phyloP scores from a whole-genome alignment of 2,113 vertebrate species.

The Eclectus roratus region DNA sequence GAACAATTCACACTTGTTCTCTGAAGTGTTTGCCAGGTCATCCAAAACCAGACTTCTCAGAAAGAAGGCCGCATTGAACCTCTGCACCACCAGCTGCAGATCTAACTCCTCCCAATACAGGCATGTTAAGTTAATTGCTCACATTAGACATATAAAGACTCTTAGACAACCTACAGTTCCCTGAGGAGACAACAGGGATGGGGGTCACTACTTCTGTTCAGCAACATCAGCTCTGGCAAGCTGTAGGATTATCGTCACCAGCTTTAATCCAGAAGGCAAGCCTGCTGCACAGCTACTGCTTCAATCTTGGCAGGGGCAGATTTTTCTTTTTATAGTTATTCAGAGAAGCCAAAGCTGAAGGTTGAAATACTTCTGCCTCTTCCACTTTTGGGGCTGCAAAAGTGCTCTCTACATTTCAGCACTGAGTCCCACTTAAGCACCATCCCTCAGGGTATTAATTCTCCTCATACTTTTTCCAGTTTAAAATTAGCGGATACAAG shows the following conservation, averaged over 20 bases:
- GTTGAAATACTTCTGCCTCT: neutral
- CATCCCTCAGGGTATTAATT: neutral
- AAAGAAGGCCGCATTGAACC: neutral
- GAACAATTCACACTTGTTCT: neutral
- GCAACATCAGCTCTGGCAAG: neutral
- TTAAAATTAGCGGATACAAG: neutral
- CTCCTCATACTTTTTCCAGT: neutral
- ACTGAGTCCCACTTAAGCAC: neutral
- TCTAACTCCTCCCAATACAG: neutral
- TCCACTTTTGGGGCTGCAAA: neutral
- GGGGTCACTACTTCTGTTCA: neutral
- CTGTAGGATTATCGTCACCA: neutral
- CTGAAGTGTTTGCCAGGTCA: neutral
- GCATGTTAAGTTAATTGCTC: neutral
- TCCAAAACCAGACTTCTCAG: neutral
- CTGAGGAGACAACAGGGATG: accelerated
- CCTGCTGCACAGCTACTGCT: neutral
- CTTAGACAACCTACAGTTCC: neutral
- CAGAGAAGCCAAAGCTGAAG: neutral
- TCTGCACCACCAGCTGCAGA: neutral
- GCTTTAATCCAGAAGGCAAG: neutral
- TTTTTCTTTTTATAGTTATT: neutral
- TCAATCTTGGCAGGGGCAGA: neutral
- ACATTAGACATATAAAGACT: too few species aligned
- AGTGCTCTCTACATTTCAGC: neutral